These are phyloP conservation scores for Megalopta genalis DNA, from an alignment of 1,140 invertebrate species.

Conservation along the genomic window DNA sequence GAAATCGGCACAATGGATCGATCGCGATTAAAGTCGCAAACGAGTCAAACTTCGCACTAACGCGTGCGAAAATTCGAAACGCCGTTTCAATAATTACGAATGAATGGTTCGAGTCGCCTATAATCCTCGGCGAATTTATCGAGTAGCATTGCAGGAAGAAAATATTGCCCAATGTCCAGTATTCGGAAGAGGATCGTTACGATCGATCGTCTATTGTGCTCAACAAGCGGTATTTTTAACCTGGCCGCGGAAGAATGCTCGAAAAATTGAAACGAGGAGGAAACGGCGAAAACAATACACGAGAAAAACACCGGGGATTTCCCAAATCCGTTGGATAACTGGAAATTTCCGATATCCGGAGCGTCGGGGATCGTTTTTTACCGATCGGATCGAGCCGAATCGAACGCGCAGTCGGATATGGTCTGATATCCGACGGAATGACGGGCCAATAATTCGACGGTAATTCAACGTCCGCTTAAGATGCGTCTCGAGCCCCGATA, in stretches of 20 bases:
- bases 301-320: not conserved
- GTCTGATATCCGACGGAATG: not conserved
- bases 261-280: not conserved
- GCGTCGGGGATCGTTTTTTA: not conserved
- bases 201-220: too few relatives aligned
- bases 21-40: too few relatives aligned
- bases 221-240: not conserved
- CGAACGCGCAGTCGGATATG: slow-evolving; percentile 5
- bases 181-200: too few relatives aligned
- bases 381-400: too few relatives aligned
- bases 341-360: slow-evolving; percentile 3
- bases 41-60: too few relatives aligned
- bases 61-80: too few relatives aligned
- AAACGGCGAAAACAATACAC: not conserved
- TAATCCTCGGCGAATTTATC: too few relatives aligned
- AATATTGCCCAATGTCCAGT: too few relatives aligned
- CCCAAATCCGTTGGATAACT: slow-evolving; percentile 1
- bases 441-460: slow-evolving; percentile 5
- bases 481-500: not conserved
- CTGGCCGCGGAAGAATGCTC: not conserved
- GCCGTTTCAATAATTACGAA: too few relatives aligned
- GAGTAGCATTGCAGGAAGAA: too few relatives aligned
- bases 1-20: too few relatives aligned
- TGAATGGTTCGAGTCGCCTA: too few relatives aligned
- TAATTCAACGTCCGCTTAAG: slow-evolving; percentile 18